phyloP scores from a whole-genome alignment of 1,140 invertebrate genomes.

The Bilobella aurantiaca region DNA sequence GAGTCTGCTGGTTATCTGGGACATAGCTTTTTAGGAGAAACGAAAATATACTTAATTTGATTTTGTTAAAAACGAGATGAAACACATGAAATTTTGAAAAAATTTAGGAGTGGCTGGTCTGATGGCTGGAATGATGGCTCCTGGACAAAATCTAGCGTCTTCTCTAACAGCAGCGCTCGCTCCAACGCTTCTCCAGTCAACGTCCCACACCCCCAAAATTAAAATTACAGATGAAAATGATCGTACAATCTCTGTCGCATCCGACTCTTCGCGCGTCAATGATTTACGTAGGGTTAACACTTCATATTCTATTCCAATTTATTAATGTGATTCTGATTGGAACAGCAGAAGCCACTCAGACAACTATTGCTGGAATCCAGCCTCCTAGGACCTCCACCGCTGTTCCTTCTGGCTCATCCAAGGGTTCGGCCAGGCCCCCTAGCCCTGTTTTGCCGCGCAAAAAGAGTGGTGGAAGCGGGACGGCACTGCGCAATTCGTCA shows the following conservation, averaged over 20 bases:
- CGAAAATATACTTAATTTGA: too few species aligned
- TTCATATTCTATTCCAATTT: too few species aligned
- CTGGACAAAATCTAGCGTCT: constrained; percentile 44
- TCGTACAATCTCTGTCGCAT: constrained; percentile 35
- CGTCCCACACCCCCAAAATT: constrained; percentile 42
- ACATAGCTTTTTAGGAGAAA: too few species aligned
- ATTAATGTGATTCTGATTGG: too few species aligned
- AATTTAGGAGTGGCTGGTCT: constrained; percentile 26
- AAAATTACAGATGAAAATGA: constrained; percentile 43
- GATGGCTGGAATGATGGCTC: constrained; percentile 28
- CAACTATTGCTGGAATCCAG: not conserved
- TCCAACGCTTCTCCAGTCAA: constrained; percentile 42
- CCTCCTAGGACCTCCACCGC: constrained; percentile 21
- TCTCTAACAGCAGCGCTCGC: constrained; percentile 48
- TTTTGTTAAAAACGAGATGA: too few species aligned
- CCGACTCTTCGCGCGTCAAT: constrained; percentile 33
- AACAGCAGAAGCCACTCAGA: not conserved
- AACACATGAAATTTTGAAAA: too few species aligned
- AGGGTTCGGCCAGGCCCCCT: constrained; percentile 22
- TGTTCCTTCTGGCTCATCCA: constrained; percentile 22
- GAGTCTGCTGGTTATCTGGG: too few species aligned
- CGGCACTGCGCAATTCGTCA: not conserved
- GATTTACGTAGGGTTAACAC: not conserved
- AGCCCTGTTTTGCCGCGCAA: constrained; percentile 31
- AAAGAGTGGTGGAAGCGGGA: constrained; percentile 24